A percentile compares a stretch with the other conserved stretches of the same genome.
Evolutionary conservation across 2,888 invertebrate genomes (phyloP).

Genomic region (Tenthredo scrophulariae): DNA sequence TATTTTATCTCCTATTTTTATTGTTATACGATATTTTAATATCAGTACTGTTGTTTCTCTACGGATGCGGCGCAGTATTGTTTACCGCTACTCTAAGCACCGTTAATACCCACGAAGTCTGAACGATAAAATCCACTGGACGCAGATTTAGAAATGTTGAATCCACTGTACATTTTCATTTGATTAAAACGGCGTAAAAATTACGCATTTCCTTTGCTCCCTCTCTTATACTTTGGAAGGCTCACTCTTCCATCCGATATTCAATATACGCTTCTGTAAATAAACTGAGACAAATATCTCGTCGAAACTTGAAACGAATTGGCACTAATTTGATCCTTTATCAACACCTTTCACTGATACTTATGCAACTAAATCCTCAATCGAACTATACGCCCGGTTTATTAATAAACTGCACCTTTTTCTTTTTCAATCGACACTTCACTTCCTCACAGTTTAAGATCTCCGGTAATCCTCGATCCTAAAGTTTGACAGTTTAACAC

Average conservation of each 20-base stretch:
- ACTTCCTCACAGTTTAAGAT: neutral
- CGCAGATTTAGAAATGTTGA: slow-evolving; percentile 60
- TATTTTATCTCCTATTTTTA: neutral
- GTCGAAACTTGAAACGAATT: too few species aligned
- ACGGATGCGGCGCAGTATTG: neutral
- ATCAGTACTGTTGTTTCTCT: neutral
- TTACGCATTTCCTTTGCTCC: neutral
- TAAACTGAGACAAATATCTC: too few species aligned
- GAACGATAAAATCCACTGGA: slow-evolving; percentile 65
- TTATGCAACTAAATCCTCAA: neutral
- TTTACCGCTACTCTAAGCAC: slow-evolving; percentile 22
- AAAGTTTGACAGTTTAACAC: slow-evolving; percentile 3
- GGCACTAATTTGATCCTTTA: too few species aligned
- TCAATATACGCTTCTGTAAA: too few species aligned
- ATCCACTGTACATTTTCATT: slow-evolving; percentile 61
- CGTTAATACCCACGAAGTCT: slow-evolving; percentile 56
- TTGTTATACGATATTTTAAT: neutral
- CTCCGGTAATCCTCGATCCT: neutral
- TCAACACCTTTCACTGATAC: neutral
- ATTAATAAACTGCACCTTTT: neutral
- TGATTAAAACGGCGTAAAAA: neutral
- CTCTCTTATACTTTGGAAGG: neutral
- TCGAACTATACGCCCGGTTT: neutral
- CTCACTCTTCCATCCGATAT: too few species aligned
- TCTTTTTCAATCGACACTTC: neutral